Evolutionary conservation across 1,140 invertebrate genomes (phyloP), one percentile per base, ranked within the genome.

Genomic region (Samia ricini): DNA sequence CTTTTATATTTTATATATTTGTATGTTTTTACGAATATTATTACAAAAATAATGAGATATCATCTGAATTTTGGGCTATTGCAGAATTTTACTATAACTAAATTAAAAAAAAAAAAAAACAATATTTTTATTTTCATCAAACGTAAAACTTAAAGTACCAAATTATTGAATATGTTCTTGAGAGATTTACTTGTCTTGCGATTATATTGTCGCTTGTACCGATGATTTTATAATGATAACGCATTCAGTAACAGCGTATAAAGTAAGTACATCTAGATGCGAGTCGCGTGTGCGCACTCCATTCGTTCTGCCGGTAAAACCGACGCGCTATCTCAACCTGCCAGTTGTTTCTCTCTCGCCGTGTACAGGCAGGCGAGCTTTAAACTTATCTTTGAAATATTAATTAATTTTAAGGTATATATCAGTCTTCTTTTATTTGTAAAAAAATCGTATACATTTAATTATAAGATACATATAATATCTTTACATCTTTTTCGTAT

Each of bases 271-370:
- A 58, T 68, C 64, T 60, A 62, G 61, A 66, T 58, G 51, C 22
- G 56, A 64, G 61, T 80, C 69, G 78, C 78, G 78, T 81, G 78
- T 73, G 66, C 60, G 20, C 49, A 50, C 63, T 69, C 68, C 72
- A 77, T 81, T 81, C 68, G 71, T 72, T 72, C 71, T 62, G 54
- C 59, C 60, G 65, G 61, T 62, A 67, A 52, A 60, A 23, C 56
- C 50, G 67, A 60, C 56, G 66, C 65, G 64, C 61, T 73, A 75
- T 79, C 72, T 69, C 42, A 36, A 67, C 56, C 52, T 52, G 10
- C 24, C 56, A n/a, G 56, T 42, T 42, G 58, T 52, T 59, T 42
- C 33, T 63, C 61, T 73, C 56, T 62, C 67, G 60, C 64, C 56
- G 60, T 59, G 64, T 72, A 72, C 33, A 42, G 12, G 12, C 33